Evolutionary conservation across 30 jellyfish, hydroid and myxozoan species (phyloP).

Genomic region (Hydractinia symbiolongicarpus): DNA sequence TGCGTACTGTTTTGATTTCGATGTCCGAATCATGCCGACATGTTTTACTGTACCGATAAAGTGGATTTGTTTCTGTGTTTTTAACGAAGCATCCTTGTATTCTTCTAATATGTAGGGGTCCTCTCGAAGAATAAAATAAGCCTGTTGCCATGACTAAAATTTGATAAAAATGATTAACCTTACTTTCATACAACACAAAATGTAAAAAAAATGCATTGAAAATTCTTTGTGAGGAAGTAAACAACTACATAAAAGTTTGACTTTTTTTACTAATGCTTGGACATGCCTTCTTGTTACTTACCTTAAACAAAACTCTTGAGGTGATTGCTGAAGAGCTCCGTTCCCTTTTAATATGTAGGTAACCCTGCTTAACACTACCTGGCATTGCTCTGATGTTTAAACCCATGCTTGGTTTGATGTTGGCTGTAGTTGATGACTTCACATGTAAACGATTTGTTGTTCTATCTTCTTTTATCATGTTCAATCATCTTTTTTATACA

Average conservation of each 20-base stretch:
- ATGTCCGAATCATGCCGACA: constrained; percentile 62
- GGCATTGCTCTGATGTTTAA: neutral
- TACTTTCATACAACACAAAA: no score
- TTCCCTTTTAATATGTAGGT: constrained; percentile 61
- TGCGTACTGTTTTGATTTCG: constrained; percentile 73
- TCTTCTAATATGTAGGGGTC: constrained; percentile 48
- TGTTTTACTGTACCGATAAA: constrained; percentile 61
- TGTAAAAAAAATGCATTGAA: neutral
- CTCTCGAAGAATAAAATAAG: constrained; percentile 49
- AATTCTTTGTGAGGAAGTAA: neutral
- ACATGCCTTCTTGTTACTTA: neutral
- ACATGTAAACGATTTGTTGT: no score
- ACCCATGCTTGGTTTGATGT: no score
- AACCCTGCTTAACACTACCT: constrained; percentile 58
- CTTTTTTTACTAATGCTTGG: neutral
- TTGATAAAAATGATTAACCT: neutral
- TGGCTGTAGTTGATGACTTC: no score
- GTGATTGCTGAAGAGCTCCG: constrained; percentile 44
- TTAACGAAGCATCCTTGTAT: constrained; percentile 71
- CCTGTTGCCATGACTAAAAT: constrained; percentile 83
- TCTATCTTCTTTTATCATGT: no score
- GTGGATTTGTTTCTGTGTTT: constrained; percentile 43
- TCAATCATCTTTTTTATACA: no score
- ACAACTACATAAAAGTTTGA: neutral
- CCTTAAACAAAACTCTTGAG: constrained; percentile 40